These are phyloP conservation scores for Dendrolimus pini DNA, from an alignment of 2,888 invertebrate species.

Conservation along the genomic window DNA sequence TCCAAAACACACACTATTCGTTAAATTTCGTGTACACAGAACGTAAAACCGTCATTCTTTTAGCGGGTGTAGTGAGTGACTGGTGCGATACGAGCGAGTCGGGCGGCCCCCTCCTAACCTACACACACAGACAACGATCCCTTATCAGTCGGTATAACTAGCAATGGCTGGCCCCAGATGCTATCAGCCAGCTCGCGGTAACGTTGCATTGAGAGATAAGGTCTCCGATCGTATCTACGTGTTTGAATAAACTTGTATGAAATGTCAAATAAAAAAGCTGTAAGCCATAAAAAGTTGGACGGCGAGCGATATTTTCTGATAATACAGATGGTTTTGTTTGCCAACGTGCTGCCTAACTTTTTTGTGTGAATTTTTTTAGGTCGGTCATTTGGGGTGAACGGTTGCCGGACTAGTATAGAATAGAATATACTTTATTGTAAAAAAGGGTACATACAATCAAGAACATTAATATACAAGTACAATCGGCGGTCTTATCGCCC, in stretches of 20 bases:
- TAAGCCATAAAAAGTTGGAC: slow-evolving; percentile 57
- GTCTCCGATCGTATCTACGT: slow-evolving; percentile 69
- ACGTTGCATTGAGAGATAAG: slow-evolving; percentile 77
- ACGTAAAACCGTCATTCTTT: slow-evolving; percentile 66
- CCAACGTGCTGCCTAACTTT: neutral
- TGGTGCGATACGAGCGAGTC: slow-evolving; percentile 42
- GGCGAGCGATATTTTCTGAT: slow-evolving; percentile 57
- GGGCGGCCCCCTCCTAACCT: slow-evolving; percentile 55
- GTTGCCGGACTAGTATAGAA: no score
- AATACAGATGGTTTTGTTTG: slow-evolving; percentile 14
- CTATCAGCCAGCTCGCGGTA: slow-evolving; percentile 72
- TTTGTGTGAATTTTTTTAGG: neutral
- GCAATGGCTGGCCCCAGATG: slow-evolving; percentile 73
- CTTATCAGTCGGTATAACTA: slow-evolving; percentile 75
- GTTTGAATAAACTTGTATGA: slow-evolving; percentile 77
- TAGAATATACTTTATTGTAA: no score
- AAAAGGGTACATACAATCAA: no score
- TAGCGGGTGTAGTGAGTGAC: slow-evolving; percentile 72
- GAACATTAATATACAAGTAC: no score
- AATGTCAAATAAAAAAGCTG: slow-evolving; percentile 75
- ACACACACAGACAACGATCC: slow-evolving; percentile 59
- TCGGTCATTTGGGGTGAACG: neutral
- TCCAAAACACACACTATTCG: slow-evolving; percentile 10
- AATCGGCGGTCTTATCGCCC: no score
- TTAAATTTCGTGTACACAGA: slow-evolving; percentile 21